Evolutionary conservation across 2,888 invertebrate genomes (phyloP).

Genomic region (Leucozona laternaria): DNA sequence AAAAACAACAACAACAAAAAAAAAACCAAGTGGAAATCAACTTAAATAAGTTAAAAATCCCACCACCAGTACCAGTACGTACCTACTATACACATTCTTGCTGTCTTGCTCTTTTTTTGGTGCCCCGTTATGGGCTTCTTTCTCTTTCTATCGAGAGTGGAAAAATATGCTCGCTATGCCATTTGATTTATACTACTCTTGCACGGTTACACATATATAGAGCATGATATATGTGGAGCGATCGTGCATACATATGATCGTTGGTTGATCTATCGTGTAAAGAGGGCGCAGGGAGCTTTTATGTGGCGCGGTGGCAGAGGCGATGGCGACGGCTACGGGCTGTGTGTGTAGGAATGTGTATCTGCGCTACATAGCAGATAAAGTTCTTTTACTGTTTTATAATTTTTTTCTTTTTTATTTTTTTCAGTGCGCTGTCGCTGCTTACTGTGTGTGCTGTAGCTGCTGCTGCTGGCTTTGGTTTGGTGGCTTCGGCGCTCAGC

Average conservation of each 20-base stretch:
- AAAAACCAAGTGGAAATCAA: slow-evolving; percentile 41
- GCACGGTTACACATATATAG: slow-evolving; percentile 64
- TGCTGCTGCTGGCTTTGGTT: too few relatives aligned
- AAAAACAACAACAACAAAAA: slow-evolving; percentile 14
- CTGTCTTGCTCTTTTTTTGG: slow-evolving; percentile 11
- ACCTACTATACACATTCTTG: background rate
- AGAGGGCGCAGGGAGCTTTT: slow-evolving; percentile 56
- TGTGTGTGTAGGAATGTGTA: slow-evolving; percentile 67
- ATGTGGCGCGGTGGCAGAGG: slow-evolving; percentile 57
- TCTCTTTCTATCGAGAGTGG: slow-evolving; percentile 60
- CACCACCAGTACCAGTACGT: slow-evolving; percentile 30
- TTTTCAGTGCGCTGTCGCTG: slow-evolving; percentile 67
- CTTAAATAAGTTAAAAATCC: slow-evolving; percentile 65
- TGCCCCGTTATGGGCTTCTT: slow-evolving; percentile 51
- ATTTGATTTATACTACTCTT: slow-evolving; percentile 72
- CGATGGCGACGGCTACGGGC: slow-evolving; percentile 10
- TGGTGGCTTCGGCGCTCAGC: background rate
- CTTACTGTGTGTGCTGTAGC: slow-evolving; percentile 51
- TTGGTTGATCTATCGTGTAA: slow-evolving; percentile 11
- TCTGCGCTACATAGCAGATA: slow-evolving; percentile 69
- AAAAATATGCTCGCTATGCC: slow-evolving; percentile 74
- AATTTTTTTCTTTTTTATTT: slow-evolving; percentile 36
- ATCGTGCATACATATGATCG: slow-evolving; percentile 55
- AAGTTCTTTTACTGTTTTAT: slow-evolving; percentile 67
- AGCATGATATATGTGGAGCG: slow-evolving; percentile 68